These are phyloP conservation scores for Galendromus occidentalis DNA, from an alignment of 1,140 invertebrate genomes.

Conservation along the genomic window DNA sequence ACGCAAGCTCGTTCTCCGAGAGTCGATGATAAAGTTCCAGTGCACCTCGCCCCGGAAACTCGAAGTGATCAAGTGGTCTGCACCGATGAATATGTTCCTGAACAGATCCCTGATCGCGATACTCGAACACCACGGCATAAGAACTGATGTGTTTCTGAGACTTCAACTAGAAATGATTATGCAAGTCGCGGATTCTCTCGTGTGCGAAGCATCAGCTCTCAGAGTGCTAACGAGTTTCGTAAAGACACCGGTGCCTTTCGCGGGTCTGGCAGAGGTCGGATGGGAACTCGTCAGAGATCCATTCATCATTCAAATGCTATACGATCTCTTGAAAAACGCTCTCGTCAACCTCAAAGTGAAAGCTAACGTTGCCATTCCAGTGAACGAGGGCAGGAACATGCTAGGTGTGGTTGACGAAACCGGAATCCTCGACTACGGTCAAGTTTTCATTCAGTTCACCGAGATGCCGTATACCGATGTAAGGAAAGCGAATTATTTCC, in stretches of 20 bases:
- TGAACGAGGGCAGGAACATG: constrained; percentile 7
- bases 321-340: not conserved
- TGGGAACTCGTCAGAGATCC: not conserved
- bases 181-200: constrained; percentile 16
- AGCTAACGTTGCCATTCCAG: constrained; percentile 10
- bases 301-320: constrained; percentile 2
- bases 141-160: constrained; percentile 12
- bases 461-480: constrained; percentile 7
- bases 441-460: constrained; percentile 4
- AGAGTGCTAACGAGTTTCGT: constrained; percentile 14
- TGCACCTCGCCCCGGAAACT: constrained; percentile 15
- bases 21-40: constrained; percentile 20
- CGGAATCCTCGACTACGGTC: not conserved
- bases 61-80: constrained; percentile 27
- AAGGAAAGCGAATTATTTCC: not conserved
- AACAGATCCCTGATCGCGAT: constrained; percentile 20
- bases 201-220: constrained; percentile 16
- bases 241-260: not conserved
- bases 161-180: constrained; percentile 14
- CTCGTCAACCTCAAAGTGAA: constrained; percentile 12
- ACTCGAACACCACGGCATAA: constrained; percentile 18
- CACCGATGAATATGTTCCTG: constrained; percentile 19
- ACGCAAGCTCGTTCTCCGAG: constrained; percentile 14
- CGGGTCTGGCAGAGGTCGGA: not conserved
- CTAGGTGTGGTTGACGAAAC: not conserved